Evolutionary conservation across 2,797 vertebrate species (phyloP).

Genomic region (Perodicticus potto): DNA sequence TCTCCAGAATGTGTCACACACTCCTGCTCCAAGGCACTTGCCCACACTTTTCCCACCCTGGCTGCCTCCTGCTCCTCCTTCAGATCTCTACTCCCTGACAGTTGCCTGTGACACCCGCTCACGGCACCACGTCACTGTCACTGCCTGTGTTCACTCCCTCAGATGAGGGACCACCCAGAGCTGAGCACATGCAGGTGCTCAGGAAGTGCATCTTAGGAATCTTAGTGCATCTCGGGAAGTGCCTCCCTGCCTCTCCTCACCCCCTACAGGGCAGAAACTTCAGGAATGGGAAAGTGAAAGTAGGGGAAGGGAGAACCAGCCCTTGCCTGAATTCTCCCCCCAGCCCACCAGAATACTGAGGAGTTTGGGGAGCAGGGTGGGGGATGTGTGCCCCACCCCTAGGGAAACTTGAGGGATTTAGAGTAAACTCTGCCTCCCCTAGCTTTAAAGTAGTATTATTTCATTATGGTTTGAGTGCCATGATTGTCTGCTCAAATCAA

Average conservation of each 20-base stretch:
- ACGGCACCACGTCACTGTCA: not conserved
- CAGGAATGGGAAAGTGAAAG: too few relatives aligned
- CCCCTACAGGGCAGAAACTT: not conserved
- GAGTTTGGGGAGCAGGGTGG: not conserved
- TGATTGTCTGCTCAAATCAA: not conserved
- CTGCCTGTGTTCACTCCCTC: not conserved
- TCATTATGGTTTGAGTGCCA: not conserved
- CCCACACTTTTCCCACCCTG: not conserved
- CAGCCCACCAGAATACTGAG: rapidly evolving
- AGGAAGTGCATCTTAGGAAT: not conserved
- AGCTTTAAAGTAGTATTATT: rapidly evolving
- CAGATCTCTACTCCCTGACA: not conserved
- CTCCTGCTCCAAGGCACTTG: not conserved
- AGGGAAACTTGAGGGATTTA: not conserved
- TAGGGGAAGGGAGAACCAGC: not conserved
- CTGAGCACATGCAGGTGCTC: rapidly evolving
- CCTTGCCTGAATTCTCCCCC: not conserved
- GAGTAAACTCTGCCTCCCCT: not conserved
- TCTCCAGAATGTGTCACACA: not conserved
- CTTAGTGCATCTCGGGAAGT: too few relatives aligned
- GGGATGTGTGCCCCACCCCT: not conserved
- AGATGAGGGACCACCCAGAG: not conserved
- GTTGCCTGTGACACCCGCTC: not conserved
- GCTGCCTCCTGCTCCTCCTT: not conserved
- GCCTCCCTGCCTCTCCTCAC: not conserved